phyloP scores from a whole-genome alignment of 2,113 vertebrate genomes.

The Otus sunia region DNA sequence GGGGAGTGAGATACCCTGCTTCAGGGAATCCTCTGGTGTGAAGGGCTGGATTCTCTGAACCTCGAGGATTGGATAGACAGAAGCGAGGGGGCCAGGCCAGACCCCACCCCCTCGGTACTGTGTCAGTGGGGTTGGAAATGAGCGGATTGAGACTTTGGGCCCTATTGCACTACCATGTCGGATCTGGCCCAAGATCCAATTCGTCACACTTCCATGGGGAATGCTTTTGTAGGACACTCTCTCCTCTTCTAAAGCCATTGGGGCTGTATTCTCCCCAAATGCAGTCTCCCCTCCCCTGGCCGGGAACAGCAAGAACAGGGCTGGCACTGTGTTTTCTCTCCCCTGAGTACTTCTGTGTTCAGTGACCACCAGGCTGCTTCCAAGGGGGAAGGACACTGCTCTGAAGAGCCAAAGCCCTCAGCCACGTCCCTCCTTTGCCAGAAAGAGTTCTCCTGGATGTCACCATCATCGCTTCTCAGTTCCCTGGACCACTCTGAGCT shows the following conservation, averaged over 20 bases:
- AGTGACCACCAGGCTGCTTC: slow-evolving; percentile 9
- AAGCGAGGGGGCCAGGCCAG: neutral
- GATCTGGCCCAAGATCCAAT: slow-evolving; percentile 47
- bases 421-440: neutral
- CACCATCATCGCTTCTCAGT: neutral
- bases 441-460: neutral
- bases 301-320: neutral
- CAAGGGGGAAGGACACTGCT: slow-evolving; percentile 12
- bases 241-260: slow-evolving; percentile 65
- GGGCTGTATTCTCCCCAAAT: slow-evolving; percentile 40
- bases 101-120: neutral
- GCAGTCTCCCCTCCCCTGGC: neutral
- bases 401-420: neutral
- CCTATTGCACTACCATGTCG: slow-evolving; percentile 55
- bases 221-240: slow-evolving; percentile 23
- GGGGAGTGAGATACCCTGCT: neutral
- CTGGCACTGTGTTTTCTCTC: neutral
- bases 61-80: neutral
- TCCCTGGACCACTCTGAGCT: neutral
- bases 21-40: neutral
- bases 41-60: neutral
- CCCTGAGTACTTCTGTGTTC: neutral
- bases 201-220: slow-evolving; percentile 4
- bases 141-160: slow-evolving; percentile 47
- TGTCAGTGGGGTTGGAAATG: neutral